Base-by-base conservation (phyloP, 2,888 invertebrate genomes). In the Agriotes lineatus region DNA sequence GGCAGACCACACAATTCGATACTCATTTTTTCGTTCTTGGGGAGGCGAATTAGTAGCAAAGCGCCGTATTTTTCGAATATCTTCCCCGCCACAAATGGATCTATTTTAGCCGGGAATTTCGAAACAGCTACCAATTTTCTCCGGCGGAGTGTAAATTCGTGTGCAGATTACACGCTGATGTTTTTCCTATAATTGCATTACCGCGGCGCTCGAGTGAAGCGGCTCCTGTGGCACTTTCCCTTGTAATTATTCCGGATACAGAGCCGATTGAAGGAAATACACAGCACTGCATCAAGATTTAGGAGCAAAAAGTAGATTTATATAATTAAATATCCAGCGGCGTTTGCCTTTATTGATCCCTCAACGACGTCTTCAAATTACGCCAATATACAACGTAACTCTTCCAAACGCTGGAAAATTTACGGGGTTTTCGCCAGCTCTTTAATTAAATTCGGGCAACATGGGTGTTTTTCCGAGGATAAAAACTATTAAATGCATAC, bases 141-240 rank as follows among this genome's bases (percentile, higher is more conserved):
- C 25, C 12, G 22, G 3, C 3, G 14, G 25, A 52, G 61, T 12
- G 37, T 20, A 62, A 52, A 37, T 62, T 52, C 61, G 50, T 52
- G 61, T 50, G 61, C 50, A 52, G 45, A 62, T 62, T 61, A 30
- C 61, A 35, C 22, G 39, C 22, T 62, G 50, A 62, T 62, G 61
- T 62, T 62, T 62, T 62, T 62, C 61, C 61, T 62, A 62, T 62
- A 62, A 62, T 62, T 62, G 52, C 39, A 52, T 62, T 62, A 52
- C 52, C 52, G 39, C 22, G 18, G 61, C 61, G 52, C 52, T 19
- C 37, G 48, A 62, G 39, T 52, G 52, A 22, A 62, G 52, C 48
- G 37, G 61, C 52, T 52, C 48, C 42, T 52, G 22, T 50, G 48
- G 50, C 61, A 52, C 61, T 62, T 62, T 62, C 61, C 50, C 39